Percentiles rank a stretch among this genome's conserved stretches.
These are phyloP conservation scores for Psix sp. DNA, from an alignment of 1,140 invertebrate genomes.

Conservation along the genomic window DNA sequence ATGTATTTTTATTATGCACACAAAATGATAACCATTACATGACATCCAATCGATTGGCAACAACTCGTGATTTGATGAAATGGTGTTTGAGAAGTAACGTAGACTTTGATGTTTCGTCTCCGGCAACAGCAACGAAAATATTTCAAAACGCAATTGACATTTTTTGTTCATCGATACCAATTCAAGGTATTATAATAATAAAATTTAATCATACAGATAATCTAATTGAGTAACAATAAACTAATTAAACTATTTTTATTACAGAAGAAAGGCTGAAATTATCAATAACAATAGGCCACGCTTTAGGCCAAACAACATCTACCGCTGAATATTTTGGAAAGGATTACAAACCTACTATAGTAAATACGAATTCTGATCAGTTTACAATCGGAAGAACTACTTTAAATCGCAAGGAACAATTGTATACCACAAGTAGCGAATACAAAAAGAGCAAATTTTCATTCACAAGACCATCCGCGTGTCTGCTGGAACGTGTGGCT, in stretches of 20 bases:
- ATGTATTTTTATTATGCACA: slow-evolving; percentile 82
- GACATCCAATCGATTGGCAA: slow-evolving; percentile 81
- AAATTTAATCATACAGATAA: slow-evolving; percentile 1
- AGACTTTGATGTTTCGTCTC: slow-evolving; percentile 85
- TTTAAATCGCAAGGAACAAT: slow-evolving; percentile 67
- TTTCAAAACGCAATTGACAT: slow-evolving; percentile 95
- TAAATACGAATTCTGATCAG: slow-evolving; percentile 70
- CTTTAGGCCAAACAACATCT: slow-evolving; percentile 88
- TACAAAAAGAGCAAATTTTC: slow-evolving; percentile 81
- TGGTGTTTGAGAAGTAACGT: slow-evolving; percentile 89
- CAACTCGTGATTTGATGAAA: slow-evolving; percentile 94
- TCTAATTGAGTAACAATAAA: neutral
- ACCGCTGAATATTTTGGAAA: slow-evolving; percentile 89
- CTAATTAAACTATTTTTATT: slow-evolving; percentile 41
- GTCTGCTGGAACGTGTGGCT: slow-evolving; percentile 91
- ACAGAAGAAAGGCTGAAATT: slow-evolving; percentile 80
- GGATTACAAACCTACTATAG: slow-evolving; percentile 87
- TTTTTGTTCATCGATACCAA: slow-evolving; percentile 87
- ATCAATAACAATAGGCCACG: slow-evolving; percentile 86
- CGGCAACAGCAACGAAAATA: slow-evolving; percentile 85
- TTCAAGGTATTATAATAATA: slow-evolving; percentile 71
- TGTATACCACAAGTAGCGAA: neutral
- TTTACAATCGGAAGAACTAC: slow-evolving; percentile 80
- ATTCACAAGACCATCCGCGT: slow-evolving; percentile 86
- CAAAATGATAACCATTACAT: slow-evolving; percentile 64